Evolutionary conservation across 2,113 vertebrate species (phyloP), one percentile per base, ranked within the genome.

Genomic region (Megaceryle torquata): DNA sequence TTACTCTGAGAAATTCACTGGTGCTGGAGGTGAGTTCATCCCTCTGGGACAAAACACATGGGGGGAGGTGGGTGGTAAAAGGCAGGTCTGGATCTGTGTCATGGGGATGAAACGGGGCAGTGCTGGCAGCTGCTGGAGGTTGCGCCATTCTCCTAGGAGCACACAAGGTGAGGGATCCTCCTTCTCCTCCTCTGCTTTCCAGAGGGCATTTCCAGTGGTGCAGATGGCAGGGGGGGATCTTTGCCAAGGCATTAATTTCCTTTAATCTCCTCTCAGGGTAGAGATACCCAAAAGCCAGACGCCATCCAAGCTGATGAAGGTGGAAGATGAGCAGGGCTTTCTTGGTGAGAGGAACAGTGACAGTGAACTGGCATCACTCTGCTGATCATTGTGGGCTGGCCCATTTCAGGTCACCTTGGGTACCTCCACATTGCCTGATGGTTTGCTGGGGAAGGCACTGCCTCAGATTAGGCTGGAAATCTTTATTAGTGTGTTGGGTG

Each of bases 181-280:
- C 46, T 88, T 70, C 67, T 88, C 75, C 67, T 82, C 44, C 39
- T 86, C 44, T 69, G 28, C 5, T 11, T 82, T 92, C 88, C 95
- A 96, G 86, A 92, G 86, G 92, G 74, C 81, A 82, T 88, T 92
- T 91, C 61, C 77, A 93, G 65, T 1, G 4, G 39, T 86, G 83
- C 80, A 89, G 70, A 72, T 92, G 74, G 74, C 57, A 79, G 70
- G 35, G 6, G 9, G 50, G 22, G 15, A 78, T 84, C 51, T 92
- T 88, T 95, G 83, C 95, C 77, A 87, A 91, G 31, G 37, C 28
- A 31, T 92, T 86, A 1, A 1, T 57, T 94, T 83, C 51, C 68
- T 96, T 88, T 88, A 76, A 48, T 91, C 68, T 93, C 46, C 77
- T 86, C 63, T 94, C n/a, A 79, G 41, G 67, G 28, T 50, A 89